Percentiles rank a stretch among this genome's conserved stretches.
phyloP scores from a whole-genome alignment of 1,140 invertebrate genomes.

The Samia ricini region DNA sequence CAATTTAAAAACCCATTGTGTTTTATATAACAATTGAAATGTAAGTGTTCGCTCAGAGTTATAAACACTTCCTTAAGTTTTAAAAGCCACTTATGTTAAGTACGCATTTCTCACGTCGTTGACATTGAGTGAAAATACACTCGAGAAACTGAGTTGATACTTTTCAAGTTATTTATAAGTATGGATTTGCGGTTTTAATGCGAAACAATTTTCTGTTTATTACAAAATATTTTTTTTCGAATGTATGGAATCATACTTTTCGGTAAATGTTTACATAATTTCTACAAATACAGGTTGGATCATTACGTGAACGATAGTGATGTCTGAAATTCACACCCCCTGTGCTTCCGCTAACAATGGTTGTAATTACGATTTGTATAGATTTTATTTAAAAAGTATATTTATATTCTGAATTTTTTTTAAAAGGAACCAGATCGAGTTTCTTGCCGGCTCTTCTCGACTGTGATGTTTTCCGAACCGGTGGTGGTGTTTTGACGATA shows the following conservation, averaged over 20 bases:
- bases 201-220: neutral
- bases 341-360: too few species aligned
- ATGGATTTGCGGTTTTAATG: neutral
- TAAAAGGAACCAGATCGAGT: too few species aligned
- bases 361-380: too few species aligned
- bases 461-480: too few species aligned
- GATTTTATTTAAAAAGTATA: too few species aligned
- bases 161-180: neutral
- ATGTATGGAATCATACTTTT: neutral
- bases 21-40: neutral
- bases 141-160: neutral
- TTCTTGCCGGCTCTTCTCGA: too few species aligned
- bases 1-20: neutral
- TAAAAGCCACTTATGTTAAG: neutral
- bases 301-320: too few species aligned
- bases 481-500: too few species aligned
- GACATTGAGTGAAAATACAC: neutral
- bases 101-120: neutral
- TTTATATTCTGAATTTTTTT: too few species aligned
- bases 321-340: too few species aligned
- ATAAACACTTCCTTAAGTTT: neutral
- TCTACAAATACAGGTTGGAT: too few species aligned
- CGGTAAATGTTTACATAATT: neutral
- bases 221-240: neutral
- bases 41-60: neutral